These are phyloP conservation scores for Thamnophis elegans DNA, from an alignment of 2,797 vertebrate species.

Conservation along the genomic window DNA sequence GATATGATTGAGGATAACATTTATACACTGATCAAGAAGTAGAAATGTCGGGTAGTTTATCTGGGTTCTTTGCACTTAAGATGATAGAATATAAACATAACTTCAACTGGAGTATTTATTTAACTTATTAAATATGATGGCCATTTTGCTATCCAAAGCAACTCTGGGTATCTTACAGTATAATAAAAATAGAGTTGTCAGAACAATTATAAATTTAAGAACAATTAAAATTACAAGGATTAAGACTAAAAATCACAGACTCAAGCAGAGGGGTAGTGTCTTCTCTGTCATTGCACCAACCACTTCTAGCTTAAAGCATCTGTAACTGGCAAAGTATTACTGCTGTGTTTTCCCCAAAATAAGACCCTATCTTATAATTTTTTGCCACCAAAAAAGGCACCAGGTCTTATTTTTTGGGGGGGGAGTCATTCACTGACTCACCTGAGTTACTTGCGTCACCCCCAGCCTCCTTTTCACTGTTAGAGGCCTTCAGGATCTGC, in stretches of 20 bases:
- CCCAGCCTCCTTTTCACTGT: no score
- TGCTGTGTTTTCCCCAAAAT: no score
- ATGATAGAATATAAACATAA: background rate
- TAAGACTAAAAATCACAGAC: background rate
- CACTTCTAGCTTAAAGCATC: background rate
- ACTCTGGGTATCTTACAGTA: background rate
- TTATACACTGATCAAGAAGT: background rate
- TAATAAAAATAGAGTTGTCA: background rate
- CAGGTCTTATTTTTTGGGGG: no score
- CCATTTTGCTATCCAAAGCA: background rate
- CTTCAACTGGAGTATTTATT: background rate
- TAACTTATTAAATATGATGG: background rate
- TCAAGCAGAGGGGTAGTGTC: background rate
- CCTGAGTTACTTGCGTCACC: no score
- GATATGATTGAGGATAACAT: background rate
- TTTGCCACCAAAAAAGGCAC: no score
- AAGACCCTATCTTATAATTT: no score
- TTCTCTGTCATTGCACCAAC: background rate
- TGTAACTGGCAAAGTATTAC: background rate
- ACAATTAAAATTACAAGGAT: background rate
- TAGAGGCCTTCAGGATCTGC: no score
- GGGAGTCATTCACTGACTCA: no score
- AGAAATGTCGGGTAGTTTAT: background rate
- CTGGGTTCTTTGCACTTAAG: background rate
- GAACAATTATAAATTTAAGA: background rate